Base-by-base conservation (phyloP, 2,888 invertebrate species). In the Lampropteryx suffumata region DNA sequence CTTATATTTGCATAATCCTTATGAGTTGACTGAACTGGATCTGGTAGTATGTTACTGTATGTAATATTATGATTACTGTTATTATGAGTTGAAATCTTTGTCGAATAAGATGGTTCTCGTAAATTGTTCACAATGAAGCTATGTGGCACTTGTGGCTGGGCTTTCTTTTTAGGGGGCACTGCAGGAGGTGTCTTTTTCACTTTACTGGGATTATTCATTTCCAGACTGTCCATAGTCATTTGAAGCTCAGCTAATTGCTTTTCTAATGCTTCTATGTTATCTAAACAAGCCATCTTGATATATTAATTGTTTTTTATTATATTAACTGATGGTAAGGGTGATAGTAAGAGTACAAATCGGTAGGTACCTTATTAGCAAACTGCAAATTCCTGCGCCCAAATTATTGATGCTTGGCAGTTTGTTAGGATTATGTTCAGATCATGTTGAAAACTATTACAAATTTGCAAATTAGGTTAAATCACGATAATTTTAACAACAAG, bases 121-220 rank as follows among this genome's bases (percentile, higher is more conserved):
- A 94, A 86, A 63, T 93, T 92, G 73, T 92, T 94, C 41, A 96
- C 91, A 3, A 92, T 90, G 64, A 94, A 94, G 79, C 95, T 96
- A 71, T 94, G 94, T 55, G 96, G 96, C 67, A 96, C 94, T 94
- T 94, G 83, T 9, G 91, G 88, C 69, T 84, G 83, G 55, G 84
- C 94, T 77, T 92, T 94, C 59, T 95, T 95, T 78, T 96, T 96
- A 7, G 96, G 96, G 35, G 96, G 96, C 50, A 95, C 95, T 45
- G 94, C 94, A 57, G 96, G 96, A 58, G 95, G 95, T 56, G 94
- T 88, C 83, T 95, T 96, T 74, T 90, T 82, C 13, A 78, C 63
- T 74, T 79, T 78, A 50, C 68, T 72, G n/a, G 77, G 57, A 32
- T 69, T 66, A 64, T 70, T 78, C 37, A 68, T 42, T 53, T 84